Evolutionary conservation across 2,797 vertebrate species (phyloP).

Genomic region (Gallinago stenura): DNA sequence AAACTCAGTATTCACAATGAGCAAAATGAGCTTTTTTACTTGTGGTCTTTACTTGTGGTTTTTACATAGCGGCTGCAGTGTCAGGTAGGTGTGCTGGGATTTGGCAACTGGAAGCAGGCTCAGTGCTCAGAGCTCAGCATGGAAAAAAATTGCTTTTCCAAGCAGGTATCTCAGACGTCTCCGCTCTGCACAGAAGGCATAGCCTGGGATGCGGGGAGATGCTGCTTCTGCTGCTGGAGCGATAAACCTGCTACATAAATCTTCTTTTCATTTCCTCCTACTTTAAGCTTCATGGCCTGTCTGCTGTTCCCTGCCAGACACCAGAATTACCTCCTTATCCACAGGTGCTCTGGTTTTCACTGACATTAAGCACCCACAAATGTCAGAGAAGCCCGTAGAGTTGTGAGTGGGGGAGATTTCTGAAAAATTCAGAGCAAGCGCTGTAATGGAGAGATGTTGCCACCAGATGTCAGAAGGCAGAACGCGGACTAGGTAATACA

Average conservation of each 20-base stretch:
- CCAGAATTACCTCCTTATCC: background rate
- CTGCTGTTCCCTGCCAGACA: background rate
- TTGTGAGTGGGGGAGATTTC: accelerated
- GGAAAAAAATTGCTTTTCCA: background rate
- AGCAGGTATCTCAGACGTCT: background rate
- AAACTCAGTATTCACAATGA: background rate
- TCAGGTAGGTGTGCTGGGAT: background rate
- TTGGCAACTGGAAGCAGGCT: background rate
- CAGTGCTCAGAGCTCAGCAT: background rate
- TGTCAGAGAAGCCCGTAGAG: background rate
- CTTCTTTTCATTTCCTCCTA: background rate
- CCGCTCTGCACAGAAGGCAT: background rate
- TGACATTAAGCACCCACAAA: background rate
- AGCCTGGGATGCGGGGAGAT: background rate
- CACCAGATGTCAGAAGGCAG: constrained; percentile 60
- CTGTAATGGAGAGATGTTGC: constrained; percentile 40
- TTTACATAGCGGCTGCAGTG: background rate
- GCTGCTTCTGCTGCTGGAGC: background rate
- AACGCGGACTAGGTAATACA: background rate
- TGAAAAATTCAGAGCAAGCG: background rate
- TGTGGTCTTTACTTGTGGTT: background rate
- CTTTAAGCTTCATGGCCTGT: background rate
- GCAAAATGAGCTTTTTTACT: background rate
- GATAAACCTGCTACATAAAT: background rate
- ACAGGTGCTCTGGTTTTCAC: background rate